These are phyloP conservation scores for Chlorodrepanis virens DNA, from an alignment of 2,113 vertebrate species.

Conservation along the genomic window DNA sequence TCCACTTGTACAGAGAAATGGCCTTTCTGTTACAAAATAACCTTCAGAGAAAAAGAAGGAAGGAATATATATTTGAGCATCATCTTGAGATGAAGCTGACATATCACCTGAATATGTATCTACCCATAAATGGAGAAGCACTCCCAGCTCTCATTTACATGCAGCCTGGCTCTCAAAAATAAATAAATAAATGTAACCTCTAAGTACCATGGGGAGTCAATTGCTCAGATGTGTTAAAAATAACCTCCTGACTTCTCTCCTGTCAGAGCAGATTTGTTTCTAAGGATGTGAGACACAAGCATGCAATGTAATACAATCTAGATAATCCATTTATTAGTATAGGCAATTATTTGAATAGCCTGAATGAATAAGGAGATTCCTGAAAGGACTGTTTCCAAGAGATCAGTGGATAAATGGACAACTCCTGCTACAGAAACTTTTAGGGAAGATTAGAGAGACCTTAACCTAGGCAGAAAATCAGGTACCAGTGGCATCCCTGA, in stretches of 20 bases:
- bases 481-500: not conserved
- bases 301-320: not conserved
- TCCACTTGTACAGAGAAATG: not conserved
- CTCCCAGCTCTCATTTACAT: not conserved
- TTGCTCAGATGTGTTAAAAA: constrained; percentile 17
- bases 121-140: not conserved
- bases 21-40: not conserved
- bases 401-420: not conserved
- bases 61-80: not conserved
- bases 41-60: not conserved
- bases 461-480: not conserved
- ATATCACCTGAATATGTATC: not conserved
- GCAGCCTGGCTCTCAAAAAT: not conserved
- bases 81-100: not conserved
- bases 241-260: not conserved
- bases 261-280: not conserved
- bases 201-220: not conserved
- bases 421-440: not conserved
- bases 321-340: not conserved
- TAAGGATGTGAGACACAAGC: not conserved
- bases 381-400: not conserved
- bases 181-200: not conserved
- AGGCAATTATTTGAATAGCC: not conserved
- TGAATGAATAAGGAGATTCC: not conserved
- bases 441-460: not conserved